Percentiles rank a stretch among this genome's conserved stretches.
phyloP scores from a whole-genome alignment of 2,797 vertebrate genomes.

The Ctenopoma kingsleyae region DNA sequence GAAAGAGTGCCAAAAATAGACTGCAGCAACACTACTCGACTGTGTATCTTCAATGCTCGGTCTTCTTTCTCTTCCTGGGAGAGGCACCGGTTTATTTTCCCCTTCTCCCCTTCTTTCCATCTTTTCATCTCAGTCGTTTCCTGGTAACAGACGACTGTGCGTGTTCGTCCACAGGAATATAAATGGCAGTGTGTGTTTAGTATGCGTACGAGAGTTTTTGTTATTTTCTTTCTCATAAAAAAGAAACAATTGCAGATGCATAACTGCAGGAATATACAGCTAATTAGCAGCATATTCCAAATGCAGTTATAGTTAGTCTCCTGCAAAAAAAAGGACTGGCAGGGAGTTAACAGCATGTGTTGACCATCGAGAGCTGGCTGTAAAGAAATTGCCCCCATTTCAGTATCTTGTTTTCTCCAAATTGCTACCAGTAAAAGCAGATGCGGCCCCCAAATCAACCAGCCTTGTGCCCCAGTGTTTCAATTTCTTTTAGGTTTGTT shows the following conservation, averaged over 20 bases:
- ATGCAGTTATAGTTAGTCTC: slow-evolving; percentile 31
- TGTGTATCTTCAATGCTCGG: slow-evolving; percentile 45
- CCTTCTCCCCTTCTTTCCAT: slow-evolving; percentile 46
- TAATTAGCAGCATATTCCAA: slow-evolving; percentile 30
- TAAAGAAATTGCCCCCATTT: slow-evolving; percentile 76
- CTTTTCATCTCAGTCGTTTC: slow-evolving; percentile 47
- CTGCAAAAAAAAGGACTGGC: slow-evolving; percentile 16
- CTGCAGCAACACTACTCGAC: slow-evolving; percentile 41
- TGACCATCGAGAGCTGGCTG: slow-evolving; percentile 51
- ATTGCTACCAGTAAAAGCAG: slow-evolving; percentile 75
- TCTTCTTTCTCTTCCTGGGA: slow-evolving; percentile 41
- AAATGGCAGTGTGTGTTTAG: slow-evolving; percentile 62
- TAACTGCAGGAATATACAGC: slow-evolving; percentile 37
- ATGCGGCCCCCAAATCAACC: slow-evolving; percentile 61
- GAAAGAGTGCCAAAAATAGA: slow-evolving; percentile 59
- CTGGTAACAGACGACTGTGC: slow-evolving; percentile 62
- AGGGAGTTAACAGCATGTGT: slow-evolving; percentile 32
- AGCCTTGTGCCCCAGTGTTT: slow-evolving; percentile 54
- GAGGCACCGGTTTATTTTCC: slow-evolving; percentile 47
- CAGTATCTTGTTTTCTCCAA: slow-evolving; percentile 73
- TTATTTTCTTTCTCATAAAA: slow-evolving; percentile 11
- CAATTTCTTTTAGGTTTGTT: slow-evolving; percentile 55
- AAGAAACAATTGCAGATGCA: slow-evolving; percentile 23
- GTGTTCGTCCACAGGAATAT: slow-evolving; percentile 62
- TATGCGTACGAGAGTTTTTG: slow-evolving; percentile 54